Evolutionary conservation across 2,113 vertebrate genomes (phyloP), one percentile per base, ranked within the genome.

Genomic region (Rhinolophus ferrumequinum): DNA sequence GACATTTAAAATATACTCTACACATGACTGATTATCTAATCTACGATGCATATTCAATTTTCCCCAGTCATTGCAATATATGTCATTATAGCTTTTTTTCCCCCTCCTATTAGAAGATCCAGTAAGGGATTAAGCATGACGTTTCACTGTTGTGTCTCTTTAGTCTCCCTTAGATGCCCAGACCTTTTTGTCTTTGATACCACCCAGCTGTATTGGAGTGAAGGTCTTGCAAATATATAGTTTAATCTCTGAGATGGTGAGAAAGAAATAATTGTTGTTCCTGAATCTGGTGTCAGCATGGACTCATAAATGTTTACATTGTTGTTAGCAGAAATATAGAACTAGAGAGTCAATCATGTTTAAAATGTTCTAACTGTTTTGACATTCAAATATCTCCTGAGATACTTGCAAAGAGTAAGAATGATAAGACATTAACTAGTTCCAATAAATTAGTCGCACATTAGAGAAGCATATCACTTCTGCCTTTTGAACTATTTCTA

Each of bases 401-500:
- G 58, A 62, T 58, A 62, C 80, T 95, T 95, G 30, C 81, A 73
- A 93, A 86, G 66, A 87, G 54, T 58, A 41, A 41, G 30, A 88
- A 90, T 87, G 64, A 58, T 1, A 47, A 96, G 82, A 62, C 50
- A 84, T 33, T 33, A 81, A 38, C 54, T 44, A 67, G 11, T 52
- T 82, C 72, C 76, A 80, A 94, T 95, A 93, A 75, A 70, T 72
- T 33, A 47, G 90, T 96, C 54, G 50, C 93, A 89, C 22, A 2
- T 54, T 81, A 60, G 21, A 33, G 26, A 82, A 90, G 66, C 84
- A 54, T 90, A 89, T 69, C 58, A 85, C 50, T 92, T 50, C 60
- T 95, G 81, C 47, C 22, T 64, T 97, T 85, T 81, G 50, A 60
- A 62, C 72, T 87, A n/a, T 92, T 96, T 96, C 89, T 60, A 19